A percentile compares a stretch with the other conserved stretches of the same genome.
Evolutionary conservation across 2,113 vertebrate species (phyloP).

Genomic region (Cheirogaleus medius): DNA sequence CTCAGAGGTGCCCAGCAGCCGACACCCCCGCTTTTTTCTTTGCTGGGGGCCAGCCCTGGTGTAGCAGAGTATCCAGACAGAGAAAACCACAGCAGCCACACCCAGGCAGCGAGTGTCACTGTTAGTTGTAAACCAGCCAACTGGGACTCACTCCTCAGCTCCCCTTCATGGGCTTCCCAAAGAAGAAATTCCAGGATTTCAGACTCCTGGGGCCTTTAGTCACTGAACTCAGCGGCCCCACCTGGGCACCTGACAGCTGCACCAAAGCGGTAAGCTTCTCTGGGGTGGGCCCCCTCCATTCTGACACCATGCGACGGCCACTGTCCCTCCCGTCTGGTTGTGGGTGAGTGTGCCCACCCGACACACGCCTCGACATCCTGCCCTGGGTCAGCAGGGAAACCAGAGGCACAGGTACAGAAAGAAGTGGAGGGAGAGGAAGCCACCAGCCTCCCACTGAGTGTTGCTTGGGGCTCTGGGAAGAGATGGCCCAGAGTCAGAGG

Average conservation of each 20-base stretch:
- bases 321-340: not conserved
- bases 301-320: not conserved
- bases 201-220: not conserved
- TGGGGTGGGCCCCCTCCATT: not conserved
- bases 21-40: too few relatives aligned
- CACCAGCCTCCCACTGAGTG: not conserved
- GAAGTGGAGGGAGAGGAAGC: not conserved
- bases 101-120: not conserved
- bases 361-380: accelerated
- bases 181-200: conserved; percentile 17
- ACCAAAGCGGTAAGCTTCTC: not conserved
- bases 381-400: accelerated
- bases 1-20: not conserved
- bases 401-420: not conserved
- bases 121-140: not conserved
- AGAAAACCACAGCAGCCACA: not conserved
- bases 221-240: not conserved
- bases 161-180: not conserved
- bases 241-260: accelerated
- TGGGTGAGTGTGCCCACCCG: not conserved
- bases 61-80: not conserved
- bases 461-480: not conserved
- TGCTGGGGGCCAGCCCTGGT: not conserved
- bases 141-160: not conserved
- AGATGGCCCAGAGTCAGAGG: not conserved